Conservation (phyloP, 2,888 invertebrate species). For the Parascotia fuliginaria region DNA sequence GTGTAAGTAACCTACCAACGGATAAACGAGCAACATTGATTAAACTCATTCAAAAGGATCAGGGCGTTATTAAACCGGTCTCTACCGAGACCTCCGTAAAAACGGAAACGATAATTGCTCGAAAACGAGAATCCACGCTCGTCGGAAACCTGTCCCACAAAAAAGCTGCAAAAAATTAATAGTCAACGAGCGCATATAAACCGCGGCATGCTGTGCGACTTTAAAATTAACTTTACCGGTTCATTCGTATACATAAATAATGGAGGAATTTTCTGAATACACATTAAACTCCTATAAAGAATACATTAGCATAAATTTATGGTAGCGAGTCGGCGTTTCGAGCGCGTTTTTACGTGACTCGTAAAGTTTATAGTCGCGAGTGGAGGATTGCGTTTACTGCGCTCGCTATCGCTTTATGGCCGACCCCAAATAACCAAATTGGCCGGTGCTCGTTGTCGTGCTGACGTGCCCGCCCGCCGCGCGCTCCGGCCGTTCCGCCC, state of each 20-base stretch:
- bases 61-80: slow-evolving; percentile 51
- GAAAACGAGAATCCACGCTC: slow-evolving; percentile 59
- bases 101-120: slow-evolving; percentile 60
- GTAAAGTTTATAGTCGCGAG: slow-evolving; percentile 86
- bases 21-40: slow-evolving; percentile 49
- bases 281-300: slow-evolving; percentile 86
- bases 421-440: slow-evolving; percentile 85
- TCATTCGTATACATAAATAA: slow-evolving; percentile 85
- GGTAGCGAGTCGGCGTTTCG: slow-evolving; percentile 83
- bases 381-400: slow-evolving; percentile 85
- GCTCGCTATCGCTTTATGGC: slow-evolving; percentile 83
- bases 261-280: slow-evolving; percentile 85
- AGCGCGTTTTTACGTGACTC: slow-evolving; percentile 86
- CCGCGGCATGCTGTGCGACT: slow-evolving; percentile 76
- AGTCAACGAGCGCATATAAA: slow-evolving; percentile 71
- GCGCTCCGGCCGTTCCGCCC: slow-evolving; percentile 28
- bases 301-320: slow-evolving; percentile 87
- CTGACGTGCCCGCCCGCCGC: slow-evolving; percentile 53
- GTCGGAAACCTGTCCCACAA: slow-evolving; percentile 63
- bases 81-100: slow-evolving; percentile 49
- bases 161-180: slow-evolving; percentile 70
- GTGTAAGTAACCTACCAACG: slow-evolving; percentile 43
- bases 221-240: slow-evolving; percentile 85
- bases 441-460: slow-evolving; percentile 71
- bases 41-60: slow-evolving; percentile 54